Conservation (phyloP, 2,888 invertebrate species). For the Gastrophysa polygoni region DNA sequence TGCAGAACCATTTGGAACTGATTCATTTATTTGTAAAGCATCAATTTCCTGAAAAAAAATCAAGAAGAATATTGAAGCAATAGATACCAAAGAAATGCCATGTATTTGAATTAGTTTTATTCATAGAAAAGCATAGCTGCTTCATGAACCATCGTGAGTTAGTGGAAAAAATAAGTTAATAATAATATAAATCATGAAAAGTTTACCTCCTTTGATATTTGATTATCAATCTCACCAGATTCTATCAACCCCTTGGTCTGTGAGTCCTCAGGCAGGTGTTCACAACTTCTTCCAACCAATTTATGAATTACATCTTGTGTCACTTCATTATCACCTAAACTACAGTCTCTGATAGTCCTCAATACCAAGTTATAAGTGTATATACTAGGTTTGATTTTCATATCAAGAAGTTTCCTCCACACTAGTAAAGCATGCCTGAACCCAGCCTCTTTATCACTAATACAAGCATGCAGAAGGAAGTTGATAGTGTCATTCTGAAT, state of each 20-base stretch:
- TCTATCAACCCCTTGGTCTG: not conserved
- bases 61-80: not conserved
- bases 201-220: not conserved
- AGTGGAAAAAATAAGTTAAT: no score
- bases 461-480: slow-evolving; percentile 83
- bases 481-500: slow-evolving; percentile 74
- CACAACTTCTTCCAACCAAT: slow-evolving; percentile 24
- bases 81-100: no score
- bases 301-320: slow-evolving; percentile 59
- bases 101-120: no score
- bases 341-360: slow-evolving; percentile 80
- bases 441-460: slow-evolving; percentile 78
- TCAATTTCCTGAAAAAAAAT: not conserved
- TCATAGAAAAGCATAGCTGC: no score
- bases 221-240: not conserved
- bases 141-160: no score
- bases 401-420: slow-evolving; percentile 82
- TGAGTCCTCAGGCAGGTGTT: slow-evolving; percentile 5
- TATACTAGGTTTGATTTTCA: slow-evolving; percentile 70
- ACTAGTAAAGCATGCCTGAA: slow-evolving; percentile 81
- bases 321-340: slow-evolving; percentile 70
- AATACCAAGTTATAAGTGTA: slow-evolving; percentile 83
- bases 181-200: not conserved
- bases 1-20: not conserved
- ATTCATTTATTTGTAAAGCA: not conserved